Percentiles rank a stretch among this genome's conserved stretches.
Conservation (phyloP, 2,797 vertebrate species). For the Betta splendens region DNA sequence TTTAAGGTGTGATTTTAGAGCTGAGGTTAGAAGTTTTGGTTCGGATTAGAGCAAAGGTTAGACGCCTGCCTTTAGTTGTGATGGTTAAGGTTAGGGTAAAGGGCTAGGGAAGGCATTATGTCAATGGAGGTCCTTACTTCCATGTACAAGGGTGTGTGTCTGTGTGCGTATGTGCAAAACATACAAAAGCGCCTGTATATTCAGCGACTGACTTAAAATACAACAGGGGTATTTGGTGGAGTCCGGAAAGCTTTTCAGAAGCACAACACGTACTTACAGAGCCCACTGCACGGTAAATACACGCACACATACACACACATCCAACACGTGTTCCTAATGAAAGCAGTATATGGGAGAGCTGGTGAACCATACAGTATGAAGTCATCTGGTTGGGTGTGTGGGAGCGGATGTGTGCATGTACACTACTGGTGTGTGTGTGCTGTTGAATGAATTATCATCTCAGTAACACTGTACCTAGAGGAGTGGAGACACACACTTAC, state of each 20-base stretch:
- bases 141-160: no score
- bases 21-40: no score
- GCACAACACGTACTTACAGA: conserved; percentile 66
- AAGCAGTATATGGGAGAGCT: conserved; percentile 55
- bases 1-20: no score
- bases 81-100: no score
- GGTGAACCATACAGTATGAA: conserved; percentile 71
- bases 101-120: no score
- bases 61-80: no score
- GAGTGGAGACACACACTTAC: conserved; percentile 13
- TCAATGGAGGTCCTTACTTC: no score
- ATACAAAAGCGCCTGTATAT: neutral
- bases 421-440: conserved; percentile 34
- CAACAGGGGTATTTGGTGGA: conserved; percentile 39
- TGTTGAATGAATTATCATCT: conserved; percentile 43
- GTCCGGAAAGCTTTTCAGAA: conserved; percentile 80
- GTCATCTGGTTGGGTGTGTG: conserved; percentile 57
- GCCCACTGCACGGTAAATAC: no score
- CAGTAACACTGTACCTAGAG: conserved; percentile 11
- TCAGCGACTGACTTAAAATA: conserved; percentile 44
- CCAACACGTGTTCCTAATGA: conserved; percentile 79
- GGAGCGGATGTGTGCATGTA: conserved; percentile 14
- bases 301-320: conserved; percentile 34
- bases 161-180: no score
- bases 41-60: no score